Evolutionary conservation across 2,888 invertebrate species (phyloP), one percentile per base, ranked within the genome.

Genomic region (Drosophila gaucha): DNA sequence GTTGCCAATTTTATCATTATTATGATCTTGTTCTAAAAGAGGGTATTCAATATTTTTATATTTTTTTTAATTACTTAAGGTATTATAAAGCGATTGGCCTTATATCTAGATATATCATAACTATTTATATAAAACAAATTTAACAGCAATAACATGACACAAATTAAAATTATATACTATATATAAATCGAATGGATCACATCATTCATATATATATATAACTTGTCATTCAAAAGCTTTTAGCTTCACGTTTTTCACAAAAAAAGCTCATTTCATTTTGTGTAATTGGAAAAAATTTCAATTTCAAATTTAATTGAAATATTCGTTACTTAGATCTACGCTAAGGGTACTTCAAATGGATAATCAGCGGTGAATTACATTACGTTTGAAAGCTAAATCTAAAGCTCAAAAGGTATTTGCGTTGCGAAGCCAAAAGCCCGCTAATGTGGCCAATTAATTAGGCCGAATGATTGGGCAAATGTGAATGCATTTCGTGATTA

Each of bases 401-500:
- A 8, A 28, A 28, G 64, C 59, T 75, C 76, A 14, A 78, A 67
- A 28, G 60, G 63, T 57, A 67, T 67, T 41, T 26, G 24, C 10
- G 6, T 24, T 4, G 41, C 78, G 64, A 73, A 0, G 6, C 59
- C 18, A 9, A 24, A 33, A 10, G 24, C 35, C 41, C n/a, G 26
- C 41, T 22, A 36, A 20, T 24, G 14, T 18, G 16, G 52, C 52
- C 71, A 82, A 82, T 82, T 86, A 82, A 84, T 80, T 86, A 83
- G 77, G 84, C 74, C 84, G 67, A 83, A 69, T 80, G 78, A 86
- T 86, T 86, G 74, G 72, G 65, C 74, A 67, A 86, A 80, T 80
- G 86, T 65, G 84, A 83, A 82, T 84, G 84, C 80, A 82, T 82
- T 83, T 83, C 78, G 78, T 77, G 84, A 86, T 86, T 83, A 86